Evolutionary conservation across 2,797 vertebrate species (phyloP), one percentile per base, ranked within the genome.

Genomic region (Rhinichthys osculus): DNA sequence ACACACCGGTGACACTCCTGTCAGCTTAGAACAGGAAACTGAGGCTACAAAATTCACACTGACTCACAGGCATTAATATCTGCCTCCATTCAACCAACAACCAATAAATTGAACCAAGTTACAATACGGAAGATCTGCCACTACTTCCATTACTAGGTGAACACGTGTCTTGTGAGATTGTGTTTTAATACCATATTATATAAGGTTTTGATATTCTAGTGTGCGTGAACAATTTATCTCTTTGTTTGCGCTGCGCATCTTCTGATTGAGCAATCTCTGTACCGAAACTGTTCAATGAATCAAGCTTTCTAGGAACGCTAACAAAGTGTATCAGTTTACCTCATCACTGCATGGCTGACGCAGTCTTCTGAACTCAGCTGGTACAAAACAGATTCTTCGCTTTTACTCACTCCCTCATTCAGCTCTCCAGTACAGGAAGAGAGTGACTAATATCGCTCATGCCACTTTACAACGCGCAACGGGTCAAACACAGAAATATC

Each of bases 371-470:
- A 13, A 47, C 30, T 77, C 72, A 21, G 70, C 71, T 71, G 40
- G 13, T 47, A 79, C 4, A 10, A 70, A 13, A 71, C 76, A 38
- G 54, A 59, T 71, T 62, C 40, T 57, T 67, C 77, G 78, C 82
- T 33, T 77, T 62, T 42, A 78, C 74, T 52, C 82, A 83, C 40
- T 67, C 35, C 47, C 59, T 30, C 85, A 83, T 59, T 74, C 35
- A 71, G 23, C 66, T 78, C 47, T 78, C 38, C 47, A 84, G 74
- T 35, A 79, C 83, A 87, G 86, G 88, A 89, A 86, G 81, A 82
- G 57, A 62, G 77, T 87, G 81, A 82, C 54, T 89, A 87, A 87
- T 87, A 52, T 81, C 23, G 5, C 71, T 78, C 38, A 19, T 52
- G 57, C 64, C 59, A 66, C 71, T 87, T 86, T 79, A 82, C 35